Conservation (phyloP, 64 coral and sea anemone species). For the Montipora cactus region DNA sequence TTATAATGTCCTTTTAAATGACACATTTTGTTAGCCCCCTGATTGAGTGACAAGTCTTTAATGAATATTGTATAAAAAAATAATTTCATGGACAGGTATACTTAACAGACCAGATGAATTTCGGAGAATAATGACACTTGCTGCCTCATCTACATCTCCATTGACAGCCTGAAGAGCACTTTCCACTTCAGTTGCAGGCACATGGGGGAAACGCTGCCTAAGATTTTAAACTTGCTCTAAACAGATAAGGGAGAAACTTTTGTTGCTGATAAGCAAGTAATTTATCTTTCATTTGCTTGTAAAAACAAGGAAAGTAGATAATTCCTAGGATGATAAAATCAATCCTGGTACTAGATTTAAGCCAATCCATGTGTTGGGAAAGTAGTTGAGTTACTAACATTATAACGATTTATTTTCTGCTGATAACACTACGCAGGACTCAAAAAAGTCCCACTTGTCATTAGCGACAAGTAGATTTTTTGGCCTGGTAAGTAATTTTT, state of each 20-base stretch:
- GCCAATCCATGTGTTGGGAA: neutral
- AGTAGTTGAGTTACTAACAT: neutral
- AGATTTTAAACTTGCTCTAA: neutral
- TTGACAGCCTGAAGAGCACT: neutral
- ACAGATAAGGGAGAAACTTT: constrained; percentile 6
- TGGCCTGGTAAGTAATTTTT: too few species aligned
- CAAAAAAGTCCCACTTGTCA: neutral
- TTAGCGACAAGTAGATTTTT: too few species aligned
- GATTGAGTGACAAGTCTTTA: neutral
- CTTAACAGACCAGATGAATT: constrained; percentile 13
- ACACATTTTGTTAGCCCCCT: neutral
- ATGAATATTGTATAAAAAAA: neutral
- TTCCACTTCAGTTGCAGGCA: constrained; percentile 13
- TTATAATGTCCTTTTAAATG: neutral
- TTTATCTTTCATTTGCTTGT: neutral
- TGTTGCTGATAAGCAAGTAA: neutral
- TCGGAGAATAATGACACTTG: neutral
- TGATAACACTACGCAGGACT: neutral
- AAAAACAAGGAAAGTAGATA: neutral
- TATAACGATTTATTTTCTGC: neutral
- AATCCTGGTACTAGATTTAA: neutral
- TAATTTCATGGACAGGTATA: neutral
- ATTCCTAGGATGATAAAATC: neutral
- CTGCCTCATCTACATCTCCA: neutral
- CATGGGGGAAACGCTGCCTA: neutral